These are phyloP conservation scores for Drosophila willistoni DNA, from an alignment of 1,140 invertebrate genomes.

Conservation along the genomic window DNA sequence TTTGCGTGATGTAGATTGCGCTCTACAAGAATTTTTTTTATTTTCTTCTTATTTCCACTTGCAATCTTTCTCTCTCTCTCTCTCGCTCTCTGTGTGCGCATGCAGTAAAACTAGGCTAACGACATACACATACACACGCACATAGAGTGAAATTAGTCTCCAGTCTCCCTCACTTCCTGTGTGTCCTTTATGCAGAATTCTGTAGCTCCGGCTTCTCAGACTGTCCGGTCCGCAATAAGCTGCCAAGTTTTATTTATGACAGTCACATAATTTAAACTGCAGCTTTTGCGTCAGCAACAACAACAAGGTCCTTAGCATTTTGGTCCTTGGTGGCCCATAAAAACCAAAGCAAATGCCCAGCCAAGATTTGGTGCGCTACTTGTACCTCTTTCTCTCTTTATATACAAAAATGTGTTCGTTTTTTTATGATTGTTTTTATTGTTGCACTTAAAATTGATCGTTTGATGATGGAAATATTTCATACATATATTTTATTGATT, in stretches of 20 bases:
- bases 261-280: constrained; percentile 63
- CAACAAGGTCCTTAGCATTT: background rate
- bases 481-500: background rate
- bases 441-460: background rate
- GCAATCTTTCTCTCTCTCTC: background rate
- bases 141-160: constrained; percentile 50
- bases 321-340: constrained; percentile 58
- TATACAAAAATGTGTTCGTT: constrained; percentile 17
- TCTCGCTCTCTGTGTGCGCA: constrained; percentile 15
- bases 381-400: background rate
- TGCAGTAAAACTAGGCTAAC: constrained; percentile 1
- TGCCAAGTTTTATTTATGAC: constrained; percentile 69
- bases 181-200: background rate
- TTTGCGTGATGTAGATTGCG: constrained; percentile 59
- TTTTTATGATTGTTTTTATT: constrained; percentile 9
- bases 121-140: constrained; percentile 26
- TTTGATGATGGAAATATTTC: background rate
- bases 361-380: constrained; percentile 19
- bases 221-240: constrained; percentile 43
- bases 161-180: constrained; percentile 33
- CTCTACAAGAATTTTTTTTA: constrained; percentile 17
- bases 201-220: constrained; percentile 21
- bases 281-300: constrained; percentile 54
- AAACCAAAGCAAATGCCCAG: constrained; percentile 43
- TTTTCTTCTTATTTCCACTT: constrained; percentile 7